Conservation (phyloP, 2,113 vertebrate genomes). For the Himantopus leucocephalus region DNA sequence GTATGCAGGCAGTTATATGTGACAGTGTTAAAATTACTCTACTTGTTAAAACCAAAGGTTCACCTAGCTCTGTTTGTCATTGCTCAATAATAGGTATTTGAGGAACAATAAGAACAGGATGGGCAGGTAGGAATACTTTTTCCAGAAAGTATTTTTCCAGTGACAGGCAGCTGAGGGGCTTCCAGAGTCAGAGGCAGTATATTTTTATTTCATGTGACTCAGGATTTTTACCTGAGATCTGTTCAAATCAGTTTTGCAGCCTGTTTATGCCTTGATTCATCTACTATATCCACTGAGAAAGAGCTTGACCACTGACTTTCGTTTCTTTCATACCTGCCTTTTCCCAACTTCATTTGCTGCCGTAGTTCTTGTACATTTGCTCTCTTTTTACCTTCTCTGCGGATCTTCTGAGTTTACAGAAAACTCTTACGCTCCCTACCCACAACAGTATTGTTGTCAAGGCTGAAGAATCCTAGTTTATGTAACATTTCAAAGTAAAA, state of each 20-base stretch:
- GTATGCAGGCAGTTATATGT: background rate
- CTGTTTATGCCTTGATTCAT: background rate
- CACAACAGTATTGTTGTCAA: background rate
- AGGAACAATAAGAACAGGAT: background rate
- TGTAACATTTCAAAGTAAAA: background rate
- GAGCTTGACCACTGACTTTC: background rate
- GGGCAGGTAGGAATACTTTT: background rate
- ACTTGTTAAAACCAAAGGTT: background rate
- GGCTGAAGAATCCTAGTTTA: background rate
- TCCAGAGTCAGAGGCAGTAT: background rate
- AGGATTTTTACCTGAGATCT: background rate
- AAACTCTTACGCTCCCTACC: background rate
- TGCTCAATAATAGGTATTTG: background rate
- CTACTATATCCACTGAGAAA: background rate
- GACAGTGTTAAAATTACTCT: background rate
- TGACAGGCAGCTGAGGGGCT: background rate
- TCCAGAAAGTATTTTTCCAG: background rate
- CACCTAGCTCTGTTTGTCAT: background rate
- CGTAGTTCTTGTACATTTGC: background rate
- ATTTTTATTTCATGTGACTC: background rate
- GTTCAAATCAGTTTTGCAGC: background rate
- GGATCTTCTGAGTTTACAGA: background rate
- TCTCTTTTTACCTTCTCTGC: background rate
- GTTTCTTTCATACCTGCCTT: background rate
- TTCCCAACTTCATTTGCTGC: background rate